phyloP scores from a whole-genome alignment of 1,140 invertebrate species.

The Caenorhabditis inopinata region DNA sequence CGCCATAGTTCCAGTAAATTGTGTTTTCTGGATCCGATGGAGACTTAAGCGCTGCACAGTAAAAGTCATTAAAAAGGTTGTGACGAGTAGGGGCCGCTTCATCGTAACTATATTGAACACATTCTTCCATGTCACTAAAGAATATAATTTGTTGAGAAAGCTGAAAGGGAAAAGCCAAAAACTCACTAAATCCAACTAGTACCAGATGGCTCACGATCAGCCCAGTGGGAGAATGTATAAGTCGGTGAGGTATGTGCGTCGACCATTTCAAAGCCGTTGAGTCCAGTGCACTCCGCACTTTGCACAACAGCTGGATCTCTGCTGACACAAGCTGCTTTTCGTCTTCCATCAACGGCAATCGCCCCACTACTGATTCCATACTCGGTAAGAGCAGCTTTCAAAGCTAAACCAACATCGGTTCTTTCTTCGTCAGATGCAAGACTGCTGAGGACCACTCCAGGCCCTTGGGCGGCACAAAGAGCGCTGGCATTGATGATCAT shows the following conservation, averaged over 20 bases:
- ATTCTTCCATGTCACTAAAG: slow-evolving; percentile 12
- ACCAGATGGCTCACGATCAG: neutral
- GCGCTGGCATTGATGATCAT: neutral
- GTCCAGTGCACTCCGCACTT: neutral
- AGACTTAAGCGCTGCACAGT: neutral
- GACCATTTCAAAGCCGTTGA: neutral
- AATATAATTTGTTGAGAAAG: neutral
- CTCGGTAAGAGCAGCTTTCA: neutral
- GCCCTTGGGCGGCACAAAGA: neutral
- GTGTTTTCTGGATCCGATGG: neutral
- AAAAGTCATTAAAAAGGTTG: neutral
- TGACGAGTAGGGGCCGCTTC: too few relatives aligned
- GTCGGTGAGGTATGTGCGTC: neutral
- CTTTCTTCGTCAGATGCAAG: neutral
- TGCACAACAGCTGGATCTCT: neutral
- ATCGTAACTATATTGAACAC: neutral
- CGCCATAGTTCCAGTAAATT: neutral
- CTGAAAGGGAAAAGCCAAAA: too few relatives aligned
- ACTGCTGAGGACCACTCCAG: neutral
- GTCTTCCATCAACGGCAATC: neutral
- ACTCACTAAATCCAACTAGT: neutral
- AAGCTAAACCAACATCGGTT: neutral
- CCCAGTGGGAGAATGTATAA: neutral
- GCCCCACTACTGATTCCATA: neutral
- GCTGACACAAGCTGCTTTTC: neutral